A percentile compares a stretch with the other conserved stretches of the same genome.
phyloP scores from a whole-genome alignment of 1,140 invertebrate species.

The Sycophila sp. region DNA sequence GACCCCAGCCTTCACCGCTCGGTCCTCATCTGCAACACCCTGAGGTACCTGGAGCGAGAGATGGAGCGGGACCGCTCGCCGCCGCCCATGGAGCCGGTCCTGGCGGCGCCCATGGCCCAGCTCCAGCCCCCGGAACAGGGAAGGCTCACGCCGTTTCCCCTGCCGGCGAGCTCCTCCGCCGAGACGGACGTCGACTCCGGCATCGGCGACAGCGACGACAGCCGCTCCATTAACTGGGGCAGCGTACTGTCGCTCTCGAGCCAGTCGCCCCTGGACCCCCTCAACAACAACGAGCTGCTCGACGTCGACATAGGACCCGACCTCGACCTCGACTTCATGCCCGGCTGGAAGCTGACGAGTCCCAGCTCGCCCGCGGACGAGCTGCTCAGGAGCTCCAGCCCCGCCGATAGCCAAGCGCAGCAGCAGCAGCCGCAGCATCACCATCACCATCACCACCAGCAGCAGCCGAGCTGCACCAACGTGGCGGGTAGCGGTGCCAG shows the following conservation, averaged over 20 bases:
- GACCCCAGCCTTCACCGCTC: conserved; percentile 91
- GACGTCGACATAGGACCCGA: conserved; percentile 69
- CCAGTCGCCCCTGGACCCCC: conserved; percentile 83
- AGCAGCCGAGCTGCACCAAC: conserved; percentile 49
- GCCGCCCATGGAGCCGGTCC: conserved; percentile 59
- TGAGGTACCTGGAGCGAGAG: conserved; percentile 89
- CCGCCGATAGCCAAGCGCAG: no score
- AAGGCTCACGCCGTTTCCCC: conserved; percentile 73
- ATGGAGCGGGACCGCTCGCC: conserved; percentile 80
- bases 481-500: conserved; percentile 39
- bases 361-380: conserved; percentile 66
- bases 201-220: conserved; percentile 80
- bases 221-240: conserved; percentile 87
- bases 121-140: conserved; percentile 66
- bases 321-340: conserved; percentile 71
- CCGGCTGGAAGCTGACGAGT: conserved; percentile 71
- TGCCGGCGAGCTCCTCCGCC: conserved; percentile 62
- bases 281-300: conserved; percentile 81
- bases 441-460: conserved; percentile 39
- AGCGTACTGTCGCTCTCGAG: conserved; percentile 87
- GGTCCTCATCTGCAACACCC: conserved; percentile 93
- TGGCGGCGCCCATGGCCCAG: conserved; percentile 62
- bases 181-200: conserved; percentile 77
- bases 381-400: conserved; percentile 9
- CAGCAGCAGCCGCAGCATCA: conserved; percentile 35